Evolutionary conservation across 1,140 invertebrate species (phyloP), one percentile per base, ranked within the genome.

Genomic region (Drosophila kurseongensis): DNA sequence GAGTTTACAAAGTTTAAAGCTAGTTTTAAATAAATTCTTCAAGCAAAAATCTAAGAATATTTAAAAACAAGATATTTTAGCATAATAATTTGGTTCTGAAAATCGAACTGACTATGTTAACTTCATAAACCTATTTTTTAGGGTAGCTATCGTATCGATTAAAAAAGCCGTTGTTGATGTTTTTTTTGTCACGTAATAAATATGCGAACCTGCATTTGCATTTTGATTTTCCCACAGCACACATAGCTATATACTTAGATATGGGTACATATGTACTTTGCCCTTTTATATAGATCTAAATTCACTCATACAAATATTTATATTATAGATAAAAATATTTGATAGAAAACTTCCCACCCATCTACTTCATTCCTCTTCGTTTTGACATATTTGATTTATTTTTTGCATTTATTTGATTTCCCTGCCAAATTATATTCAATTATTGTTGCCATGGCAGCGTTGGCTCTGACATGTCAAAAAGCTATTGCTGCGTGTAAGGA

Each of bases 131-230:
- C 29, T 8, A 6, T 6, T 32, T 32, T 32, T 16, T 3, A 44
- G 16, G 9, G 52, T 27, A 27, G 6, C 8, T 35, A 23, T 2
- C 5, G 16, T 27, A 23, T 54, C n/a, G n/a, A 29, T 6, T 44
- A 1, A 1, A 45, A 12, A 10, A 60, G 4, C 18, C 16, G 2
- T 12, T 18, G 12, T 8, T 7, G 5, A 1, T n/a, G 12, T 36
- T 3, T 14, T 14, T 14, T 38, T 23, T 14, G 18, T n/a, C 51
- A 74, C 78, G 76, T 67, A 72, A 89, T 75, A 89, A 89, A 78
- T 80, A 84, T 84, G 84, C 74, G 60, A 75, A 63, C 60, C 78
- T 89, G 80, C 73, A 83, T 88, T 88, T 83, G 84, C 66, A 83
- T 89, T 88, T 78, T 75, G 66, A 83, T 80, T 76, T 77, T 61